Conservation (phyloP, 1,140 invertebrate species). For the Halyomorpha halys region DNA sequence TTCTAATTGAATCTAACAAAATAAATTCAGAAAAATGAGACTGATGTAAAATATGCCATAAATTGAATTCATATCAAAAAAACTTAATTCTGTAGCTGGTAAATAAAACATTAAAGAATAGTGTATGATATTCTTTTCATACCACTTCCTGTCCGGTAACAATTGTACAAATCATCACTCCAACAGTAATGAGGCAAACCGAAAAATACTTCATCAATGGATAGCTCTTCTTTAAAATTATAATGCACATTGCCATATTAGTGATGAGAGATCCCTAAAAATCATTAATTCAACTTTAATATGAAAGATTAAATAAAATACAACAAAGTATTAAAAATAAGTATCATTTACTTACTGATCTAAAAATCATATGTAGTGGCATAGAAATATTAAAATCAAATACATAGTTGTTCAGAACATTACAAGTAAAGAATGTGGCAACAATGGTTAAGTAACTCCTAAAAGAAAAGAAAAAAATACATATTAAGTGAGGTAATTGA, state of each 20-base stretch:
- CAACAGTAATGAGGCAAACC: constrained; percentile 82
- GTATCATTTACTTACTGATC: constrained; percentile 54
- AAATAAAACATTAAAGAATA: too few relatives aligned
- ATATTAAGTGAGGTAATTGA: too few relatives aligned
- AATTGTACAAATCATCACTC: constrained; percentile 85
- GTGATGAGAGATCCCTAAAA: constrained; percentile 87
- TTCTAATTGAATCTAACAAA: too few relatives aligned
- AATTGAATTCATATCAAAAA: not conserved
- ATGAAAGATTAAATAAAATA: too few relatives aligned
- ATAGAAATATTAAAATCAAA: constrained; percentile 96
- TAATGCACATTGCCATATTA: constrained; percentile 92
- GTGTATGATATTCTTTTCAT: constrained; percentile 18
- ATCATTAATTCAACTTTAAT: not conserved
- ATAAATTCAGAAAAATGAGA: too few relatives aligned
- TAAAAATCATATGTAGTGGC: constrained; percentile 97
- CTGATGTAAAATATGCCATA: too few relatives aligned
- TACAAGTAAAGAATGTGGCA: constrained; percentile 81
- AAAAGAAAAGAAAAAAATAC: constrained; percentile 34
- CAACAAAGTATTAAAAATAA: too few relatives aligned
- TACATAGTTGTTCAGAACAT: constrained; percentile 92
- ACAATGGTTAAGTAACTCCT: constrained; percentile 81
- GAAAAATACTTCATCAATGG: constrained; percentile 79
- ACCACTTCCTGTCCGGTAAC: constrained; percentile 64
- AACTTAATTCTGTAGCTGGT: not conserved
- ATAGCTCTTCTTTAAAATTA: constrained; percentile 81